Evolutionary conservation across 1,140 invertebrate species (phyloP).

Genomic region (Neodiprion lecontei): DNA sequence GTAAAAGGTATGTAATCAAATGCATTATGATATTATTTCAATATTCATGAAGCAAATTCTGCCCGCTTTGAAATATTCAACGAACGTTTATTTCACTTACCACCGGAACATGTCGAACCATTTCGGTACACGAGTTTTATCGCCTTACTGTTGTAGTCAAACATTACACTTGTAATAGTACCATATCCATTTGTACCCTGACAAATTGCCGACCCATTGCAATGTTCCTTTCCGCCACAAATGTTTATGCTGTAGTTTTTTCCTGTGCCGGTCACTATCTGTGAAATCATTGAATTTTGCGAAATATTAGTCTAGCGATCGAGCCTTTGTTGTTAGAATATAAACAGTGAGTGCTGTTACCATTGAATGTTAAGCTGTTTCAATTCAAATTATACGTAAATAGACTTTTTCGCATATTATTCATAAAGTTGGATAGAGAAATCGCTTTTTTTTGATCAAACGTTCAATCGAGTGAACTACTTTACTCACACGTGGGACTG

Average conservation of each 20-base stretch:
- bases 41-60: too few species aligned
- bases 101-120: slow-evolving; percentile 39
- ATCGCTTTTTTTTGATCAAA: too few species aligned
- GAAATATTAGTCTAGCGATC: too few species aligned
- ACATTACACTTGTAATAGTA: slow-evolving; percentile 37
- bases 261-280: slow-evolving; percentile 11
- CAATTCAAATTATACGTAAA: too few species aligned
- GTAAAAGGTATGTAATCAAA: slow-evolving; percentile 12
- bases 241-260: slow-evolving; percentile 40
- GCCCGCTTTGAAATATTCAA: background rate
- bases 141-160: slow-evolving; percentile 40
- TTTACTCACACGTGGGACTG: slow-evolving; percentile 37
- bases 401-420: too few species aligned
- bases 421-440: too few species aligned
- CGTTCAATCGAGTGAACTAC: too few species aligned
- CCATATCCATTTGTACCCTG: slow-evolving; percentile 38
- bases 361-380: too few species aligned
- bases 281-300: background rate
- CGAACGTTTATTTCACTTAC: slow-evolving; percentile 31
- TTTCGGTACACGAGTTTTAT: slow-evolving; percentile 43
- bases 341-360: too few species aligned
- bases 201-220: slow-evolving; percentile 43
- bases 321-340: too few species aligned
- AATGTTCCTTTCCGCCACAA: slow-evolving; percentile 39
- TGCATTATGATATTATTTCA: slow-evolving; percentile 13